These are phyloP conservation scores for Anarsia innoxiella DNA, from an alignment of 2,888 invertebrate genomes.

Conservation along the genomic window DNA sequence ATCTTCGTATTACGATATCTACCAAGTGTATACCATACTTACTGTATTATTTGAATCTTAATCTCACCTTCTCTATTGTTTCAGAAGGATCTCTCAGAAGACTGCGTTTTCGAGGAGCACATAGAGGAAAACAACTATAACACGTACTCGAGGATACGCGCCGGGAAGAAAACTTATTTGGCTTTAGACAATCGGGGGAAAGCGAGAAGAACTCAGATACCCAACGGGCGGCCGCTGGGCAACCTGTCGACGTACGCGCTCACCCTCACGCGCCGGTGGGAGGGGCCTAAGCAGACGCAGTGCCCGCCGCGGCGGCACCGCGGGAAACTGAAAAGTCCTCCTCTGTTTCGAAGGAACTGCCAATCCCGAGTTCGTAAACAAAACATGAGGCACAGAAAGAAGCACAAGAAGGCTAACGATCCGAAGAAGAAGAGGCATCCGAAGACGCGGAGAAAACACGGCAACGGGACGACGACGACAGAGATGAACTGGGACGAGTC, in stretches of 20 bases:
- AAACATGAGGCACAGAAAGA: conserved; percentile 59
- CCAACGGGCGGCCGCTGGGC: conserved; percentile 79
- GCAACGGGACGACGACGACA: conserved; percentile 64
- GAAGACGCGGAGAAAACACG: conserved; percentile 70
- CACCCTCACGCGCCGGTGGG: conserved; percentile 66
- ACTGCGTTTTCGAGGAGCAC: conserved; percentile 91
- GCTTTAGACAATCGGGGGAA: conserved; percentile 84
- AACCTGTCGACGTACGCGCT: conserved; percentile 84
- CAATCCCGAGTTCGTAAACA: conserved; percentile 65
- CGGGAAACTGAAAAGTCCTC: conserved; percentile 60
- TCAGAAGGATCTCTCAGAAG: conserved; percentile 88
- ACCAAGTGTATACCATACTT: no score
- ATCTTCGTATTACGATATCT: no score
- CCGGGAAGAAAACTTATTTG: conserved; percentile 81
- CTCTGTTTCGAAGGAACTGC: conserved; percentile 61
- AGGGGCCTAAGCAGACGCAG: conserved; percentile 46
- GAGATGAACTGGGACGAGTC: conserved; percentile 68
- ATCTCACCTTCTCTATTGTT: conserved; percentile 68
- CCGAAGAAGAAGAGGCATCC: conserved; percentile 72
- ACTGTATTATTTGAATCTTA: no score
- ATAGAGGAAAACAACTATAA: conserved; percentile 90
- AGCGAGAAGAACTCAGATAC: conserved; percentile 83
- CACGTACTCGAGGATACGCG: conserved; percentile 84
- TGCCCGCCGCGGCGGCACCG: conserved; percentile 59
- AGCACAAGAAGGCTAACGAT: conserved; percentile 67